Evolutionary conservation across 2,888 invertebrate species (phyloP).

Genomic region (Noctuana brunneofusca): DNA sequence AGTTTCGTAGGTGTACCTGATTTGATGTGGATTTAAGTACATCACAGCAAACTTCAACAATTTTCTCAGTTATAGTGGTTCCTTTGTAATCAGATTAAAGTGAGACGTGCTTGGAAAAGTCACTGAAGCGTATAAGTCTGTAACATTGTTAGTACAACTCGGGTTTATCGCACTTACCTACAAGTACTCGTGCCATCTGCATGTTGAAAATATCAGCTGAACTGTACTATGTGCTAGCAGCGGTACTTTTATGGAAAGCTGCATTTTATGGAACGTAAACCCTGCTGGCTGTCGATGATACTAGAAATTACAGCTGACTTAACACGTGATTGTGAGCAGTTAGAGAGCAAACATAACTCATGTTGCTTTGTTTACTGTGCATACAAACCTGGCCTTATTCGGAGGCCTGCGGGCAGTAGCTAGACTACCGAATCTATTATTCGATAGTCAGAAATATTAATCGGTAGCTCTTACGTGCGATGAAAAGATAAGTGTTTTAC

Average conservation of each 20-base stretch:
- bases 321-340: constrained; percentile 56
- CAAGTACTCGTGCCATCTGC: constrained; percentile 10
- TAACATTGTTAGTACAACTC: constrained; percentile 20
- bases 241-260: constrained; percentile 26
- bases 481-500: constrained; percentile 35
- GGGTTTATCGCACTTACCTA: constrained; percentile 26
- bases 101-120: constrained; percentile 51
- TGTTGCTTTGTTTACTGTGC: constrained; percentile 66
- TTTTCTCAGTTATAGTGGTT: neutral
- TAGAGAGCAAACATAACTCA: constrained; percentile 60
- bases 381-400: constrained; percentile 67
- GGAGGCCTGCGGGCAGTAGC: constrained; percentile 54
- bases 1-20: no score
- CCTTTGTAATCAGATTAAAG: constrained; percentile 46
- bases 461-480: constrained; percentile 31
- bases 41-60: no score
- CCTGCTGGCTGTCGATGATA: constrained; percentile 45
- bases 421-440: constrained; percentile 39
- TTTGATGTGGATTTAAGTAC: no score
- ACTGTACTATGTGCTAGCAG: constrained; percentile 18
- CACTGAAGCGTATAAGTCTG: constrained; percentile 44
- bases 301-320: constrained; percentile 53
- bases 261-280: no score
- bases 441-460: constrained; percentile 33
- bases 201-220: constrained; percentile 15